Evolutionary conservation across 2,888 invertebrate species (phyloP), one percentile per base, ranked within the genome.

Genomic region (Epicampocera succincta): DNA sequence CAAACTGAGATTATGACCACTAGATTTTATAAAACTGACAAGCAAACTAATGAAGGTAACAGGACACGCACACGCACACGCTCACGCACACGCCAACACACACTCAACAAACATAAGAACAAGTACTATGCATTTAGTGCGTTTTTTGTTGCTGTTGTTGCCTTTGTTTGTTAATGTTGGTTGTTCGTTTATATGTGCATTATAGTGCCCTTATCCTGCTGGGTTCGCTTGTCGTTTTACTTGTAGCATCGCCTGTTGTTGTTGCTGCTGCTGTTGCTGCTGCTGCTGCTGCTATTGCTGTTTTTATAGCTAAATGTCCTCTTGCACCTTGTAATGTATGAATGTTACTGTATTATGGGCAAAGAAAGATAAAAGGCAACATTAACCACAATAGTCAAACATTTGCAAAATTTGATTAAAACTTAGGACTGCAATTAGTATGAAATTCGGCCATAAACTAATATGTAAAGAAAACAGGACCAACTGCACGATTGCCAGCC

Each of bases 1-100:
- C 87, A 87, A 87, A 87, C 87, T 87, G 87, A 87, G 88, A 87
- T 87, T 88, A 85, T 85, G 85, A 84, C 85, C 85, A 84, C 84
- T 68, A 84, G 79, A 82, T 78, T 85, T 80, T 85, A 82, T 73
- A 68, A 83, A 74, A 73, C 78, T 69, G 48, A 76, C 79, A 79
- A 76, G 65, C 61, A 80, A 73, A 54, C 71, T 73, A 74, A 74
- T 58, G 56, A 74, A 74, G 56, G 25, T 54, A 40, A 17, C 21
- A 25, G 25, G 25, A n/a, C 13, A 15, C 9, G 21, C 5, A 50
- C 68, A 52, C 17, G 44, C 40, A 52, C 54, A 77, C 42, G 61
- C 54, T 63, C 56, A 17, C 21, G 11, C 17, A 21, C 9, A 42
- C 9, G 42, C 68, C 50, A 15, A 52, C 40, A 56, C 60, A 77